Base-by-base conservation (phyloP, 2,888 invertebrate species). In the Harpalus rubripes region DNA sequence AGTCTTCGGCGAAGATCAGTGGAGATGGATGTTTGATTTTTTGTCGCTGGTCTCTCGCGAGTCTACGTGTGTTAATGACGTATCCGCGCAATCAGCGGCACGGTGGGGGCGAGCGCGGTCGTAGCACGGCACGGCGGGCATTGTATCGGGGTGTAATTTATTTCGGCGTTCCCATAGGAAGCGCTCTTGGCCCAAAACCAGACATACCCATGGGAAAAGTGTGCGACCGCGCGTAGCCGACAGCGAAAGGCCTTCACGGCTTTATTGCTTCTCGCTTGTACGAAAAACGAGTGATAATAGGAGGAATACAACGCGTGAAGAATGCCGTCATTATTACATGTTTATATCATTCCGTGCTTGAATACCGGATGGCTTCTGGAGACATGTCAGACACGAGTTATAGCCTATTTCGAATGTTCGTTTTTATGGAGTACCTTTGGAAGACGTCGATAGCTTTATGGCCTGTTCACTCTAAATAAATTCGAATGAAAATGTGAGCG, bases 131-230 rank as follows among this genome's bases (percentile, higher is more conserved):
- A 52, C 8, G 32, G 32, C 32, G 10, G 78, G 58, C 65, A 81
- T 81, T 81, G 81, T 81, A 81, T 63, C 65, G 65, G 81, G 81
- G 81, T 81, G 72, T 81, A 81, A 81, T 81, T 81, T 81, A 81
- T 81, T 81, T 81, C 81, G 72, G 81, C 81, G 56, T 80, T 81
- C 81, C 81, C 81, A 81, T 81, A 81, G 81, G 81, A 81, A 81
- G 81, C 72, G 72, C 68, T 56, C 81, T 68, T 81, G 58, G 68
- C 81, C 65, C 65, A 12, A 41, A 80, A 81, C 26, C 78, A 58
- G 78, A 78, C 78, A 52, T 74, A 58, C 81, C 81, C 81, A 81
- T 81, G 81, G 81, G 81, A 81, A 81, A 81, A 81, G 16, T 26
- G 44, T 16, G 72, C 72, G 72, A 72, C 41, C 44, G 72, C 39